Percentiles rank a stretch among this genome's conserved stretches.
Evolutionary conservation across 2,888 invertebrate species (phyloP).

Genomic region (Andrena flavipes): DNA sequence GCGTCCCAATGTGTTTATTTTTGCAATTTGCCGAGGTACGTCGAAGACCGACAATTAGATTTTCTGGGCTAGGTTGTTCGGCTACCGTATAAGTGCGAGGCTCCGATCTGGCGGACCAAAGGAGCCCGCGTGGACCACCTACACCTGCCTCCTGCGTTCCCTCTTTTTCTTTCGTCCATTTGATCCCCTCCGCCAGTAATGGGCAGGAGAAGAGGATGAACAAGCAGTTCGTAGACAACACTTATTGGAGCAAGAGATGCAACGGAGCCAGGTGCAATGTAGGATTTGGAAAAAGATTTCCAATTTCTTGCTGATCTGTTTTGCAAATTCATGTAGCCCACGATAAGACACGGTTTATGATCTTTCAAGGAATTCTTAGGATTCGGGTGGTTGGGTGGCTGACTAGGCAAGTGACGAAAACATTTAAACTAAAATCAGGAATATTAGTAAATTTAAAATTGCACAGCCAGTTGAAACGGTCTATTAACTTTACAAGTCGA

Average conservation of each 20-base stretch:
- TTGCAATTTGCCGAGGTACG: constrained; percentile 81
- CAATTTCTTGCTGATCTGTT: too few species aligned
- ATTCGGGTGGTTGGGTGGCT: too few species aligned
- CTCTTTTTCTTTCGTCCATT: constrained; percentile 63
- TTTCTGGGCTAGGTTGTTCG: constrained; percentile 79
- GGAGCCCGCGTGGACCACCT: constrained; percentile 79
- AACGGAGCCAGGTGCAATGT: background rate
- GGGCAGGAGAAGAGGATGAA: background rate
- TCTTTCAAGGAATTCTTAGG: too few species aligned
- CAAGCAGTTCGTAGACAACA: background rate
- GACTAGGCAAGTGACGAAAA: too few species aligned
- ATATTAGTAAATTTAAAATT: too few species aligned
- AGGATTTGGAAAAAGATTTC: too few species aligned
- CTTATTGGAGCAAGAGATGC: background rate
- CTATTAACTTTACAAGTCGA: too few species aligned
- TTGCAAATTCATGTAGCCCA: too few species aligned
- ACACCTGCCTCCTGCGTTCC: constrained; percentile 82
- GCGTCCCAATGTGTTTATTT: constrained; percentile 82
- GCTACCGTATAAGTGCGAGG: constrained; percentile 83
- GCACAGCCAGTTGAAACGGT: too few species aligned
- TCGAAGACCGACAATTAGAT: constrained; percentile 84
- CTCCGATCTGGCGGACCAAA: constrained; percentile 56
- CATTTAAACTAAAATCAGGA: too few species aligned
- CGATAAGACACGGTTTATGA: too few species aligned
- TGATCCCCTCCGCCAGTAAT: constrained; percentile 45